Evolutionary conservation across 2,888 invertebrate species (phyloP).

Genomic region (Epinotia demarniana): DNA sequence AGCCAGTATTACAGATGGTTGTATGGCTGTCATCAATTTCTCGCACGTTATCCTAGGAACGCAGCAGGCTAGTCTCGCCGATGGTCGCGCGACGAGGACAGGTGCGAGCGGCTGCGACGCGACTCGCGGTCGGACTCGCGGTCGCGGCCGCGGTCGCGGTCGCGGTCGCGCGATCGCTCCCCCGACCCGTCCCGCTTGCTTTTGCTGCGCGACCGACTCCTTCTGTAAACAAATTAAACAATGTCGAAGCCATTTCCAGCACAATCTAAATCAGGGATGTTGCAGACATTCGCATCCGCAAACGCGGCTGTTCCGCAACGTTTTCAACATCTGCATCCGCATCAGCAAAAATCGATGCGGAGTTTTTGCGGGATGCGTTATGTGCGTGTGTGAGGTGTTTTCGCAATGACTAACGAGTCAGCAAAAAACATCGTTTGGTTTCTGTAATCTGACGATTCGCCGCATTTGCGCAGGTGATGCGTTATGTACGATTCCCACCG

Average conservation of each 20-base stretch:
- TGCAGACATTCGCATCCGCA: no score
- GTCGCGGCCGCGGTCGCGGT: conserved; percentile 44
- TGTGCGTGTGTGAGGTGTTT: no score
- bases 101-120: conserved; percentile 73
- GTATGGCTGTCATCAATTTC: conserved; percentile 3
- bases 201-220: conserved; percentile 71
- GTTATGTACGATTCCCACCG: no score
- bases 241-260: neutral
- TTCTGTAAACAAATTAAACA: conserved; percentile 44
- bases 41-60: neutral
- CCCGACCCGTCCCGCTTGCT: conserved; percentile 66
- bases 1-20: conserved; percentile 10
- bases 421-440: no score
- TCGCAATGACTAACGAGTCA: no score
- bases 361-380: no score
- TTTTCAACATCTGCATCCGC: no score
- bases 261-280: neutral
- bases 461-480: no score
- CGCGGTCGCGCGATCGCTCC: conserved; percentile 51
- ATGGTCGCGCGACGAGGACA: conserved; percentile 72
- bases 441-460: no score
- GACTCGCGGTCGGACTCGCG: conserved; percentile 56
- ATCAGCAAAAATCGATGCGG: no score
- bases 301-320: no score
- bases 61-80: conserved; percentile 66